Percentiles rank a stretch among this genome's conserved stretches.
phyloP scores from a whole-genome alignment of 1,140 invertebrate species.

The Trinorchestia longiramus region DNA sequence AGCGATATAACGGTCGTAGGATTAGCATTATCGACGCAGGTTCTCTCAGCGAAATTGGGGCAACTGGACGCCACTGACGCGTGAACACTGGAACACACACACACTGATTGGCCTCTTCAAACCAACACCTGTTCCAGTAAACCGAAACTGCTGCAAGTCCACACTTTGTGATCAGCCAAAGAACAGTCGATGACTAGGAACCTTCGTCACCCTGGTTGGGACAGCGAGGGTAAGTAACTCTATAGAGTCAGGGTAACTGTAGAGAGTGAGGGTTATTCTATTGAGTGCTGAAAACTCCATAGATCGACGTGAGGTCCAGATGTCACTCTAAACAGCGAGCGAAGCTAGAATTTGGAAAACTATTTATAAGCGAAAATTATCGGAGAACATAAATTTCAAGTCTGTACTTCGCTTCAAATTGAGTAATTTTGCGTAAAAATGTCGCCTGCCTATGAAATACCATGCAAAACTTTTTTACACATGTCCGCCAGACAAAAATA shows the following conservation, averaged over 20 bases:
- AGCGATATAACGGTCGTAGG: constrained; percentile 22
- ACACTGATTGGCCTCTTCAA: background rate
- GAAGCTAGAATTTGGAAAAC: background rate
- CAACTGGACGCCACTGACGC: background rate
- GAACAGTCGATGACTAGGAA: background rate
- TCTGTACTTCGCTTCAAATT: no score
- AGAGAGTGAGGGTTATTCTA: background rate
- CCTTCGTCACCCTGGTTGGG: background rate
- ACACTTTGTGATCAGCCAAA: background rate
- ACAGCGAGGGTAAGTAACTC: background rate
- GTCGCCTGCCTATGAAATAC: no score
- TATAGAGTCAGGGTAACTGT: background rate
- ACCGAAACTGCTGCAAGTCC: background rate
- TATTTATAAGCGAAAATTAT: background rate
- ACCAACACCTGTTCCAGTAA: constrained; percentile 38
- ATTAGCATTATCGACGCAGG: constrained; percentile 27
- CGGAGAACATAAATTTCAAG: no score
- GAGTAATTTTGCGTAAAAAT: no score
- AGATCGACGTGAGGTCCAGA: background rate
- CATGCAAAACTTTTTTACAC: no score
- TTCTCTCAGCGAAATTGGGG: constrained; percentile 17
- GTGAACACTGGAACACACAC: constrained; percentile 6
- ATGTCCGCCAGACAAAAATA: no score
- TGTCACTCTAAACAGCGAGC: background rate
- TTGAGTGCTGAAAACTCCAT: background rate